Conservation (phyloP, 1,140 invertebrate genomes). For the Chironomus tepperi region DNA sequence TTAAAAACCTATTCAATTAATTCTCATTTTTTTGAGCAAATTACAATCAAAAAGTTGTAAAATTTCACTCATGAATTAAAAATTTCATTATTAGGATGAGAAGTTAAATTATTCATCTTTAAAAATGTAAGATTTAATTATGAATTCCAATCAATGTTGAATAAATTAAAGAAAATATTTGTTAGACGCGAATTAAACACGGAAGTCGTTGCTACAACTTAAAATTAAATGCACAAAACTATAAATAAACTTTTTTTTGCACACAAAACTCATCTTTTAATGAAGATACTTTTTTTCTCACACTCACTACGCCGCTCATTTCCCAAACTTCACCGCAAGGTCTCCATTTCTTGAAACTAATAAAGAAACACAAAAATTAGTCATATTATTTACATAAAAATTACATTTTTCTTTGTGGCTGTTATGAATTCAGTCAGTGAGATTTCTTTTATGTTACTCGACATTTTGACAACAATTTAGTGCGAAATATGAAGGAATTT, state of each 20-base stretch:
- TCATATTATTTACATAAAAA: conserved; percentile 23
- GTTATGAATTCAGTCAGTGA: background rate
- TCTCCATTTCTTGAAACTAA: conserved; percentile 2
- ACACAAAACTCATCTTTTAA: background rate
- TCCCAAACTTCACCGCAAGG: background rate
- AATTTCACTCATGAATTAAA: too few relatives aligned
- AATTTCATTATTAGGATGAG: too few relatives aligned
- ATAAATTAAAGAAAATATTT: conserved; percentile 10
- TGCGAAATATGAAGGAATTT: background rate
- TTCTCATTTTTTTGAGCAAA: too few relatives aligned
- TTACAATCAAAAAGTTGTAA: too few relatives aligned
- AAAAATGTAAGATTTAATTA: conserved; percentile 16
- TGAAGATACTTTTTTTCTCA: background rate
- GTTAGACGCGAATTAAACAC: background rate
- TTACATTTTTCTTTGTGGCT: conserved; percentile 10
- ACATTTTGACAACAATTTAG: background rate
- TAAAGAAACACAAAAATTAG: conserved; percentile 18
- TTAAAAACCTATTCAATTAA: too few relatives aligned
- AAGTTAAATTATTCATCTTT: background rate
- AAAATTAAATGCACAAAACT: background rate
- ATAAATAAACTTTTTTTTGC: background rate
- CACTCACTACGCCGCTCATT: conserved; percentile 3
- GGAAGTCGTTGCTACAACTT: too few relatives aligned
- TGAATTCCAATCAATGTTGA: conserved; percentile 16
- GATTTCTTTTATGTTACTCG: background rate